Conservation (phyloP, 2,113 vertebrate genomes). For the Falcunculus frontatus region DNA sequence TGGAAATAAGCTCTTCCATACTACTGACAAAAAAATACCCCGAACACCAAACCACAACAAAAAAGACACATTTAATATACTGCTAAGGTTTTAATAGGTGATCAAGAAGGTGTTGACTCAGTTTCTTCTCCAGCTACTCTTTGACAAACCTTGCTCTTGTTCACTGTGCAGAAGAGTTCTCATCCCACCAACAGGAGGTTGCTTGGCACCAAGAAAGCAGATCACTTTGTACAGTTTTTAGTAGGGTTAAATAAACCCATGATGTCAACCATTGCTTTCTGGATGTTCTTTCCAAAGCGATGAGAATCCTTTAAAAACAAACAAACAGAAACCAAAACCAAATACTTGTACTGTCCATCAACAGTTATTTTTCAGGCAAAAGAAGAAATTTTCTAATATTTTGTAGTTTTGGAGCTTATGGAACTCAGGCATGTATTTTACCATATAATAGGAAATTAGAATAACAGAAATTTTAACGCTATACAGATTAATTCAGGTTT, state of each 20-base stretch:
- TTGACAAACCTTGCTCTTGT: not conserved
- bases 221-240: slow-evolving; percentile 80
- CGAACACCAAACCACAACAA: not conserved
- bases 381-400: not conserved
- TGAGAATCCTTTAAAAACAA: slow-evolving; percentile 83
- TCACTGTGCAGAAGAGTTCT: not conserved
- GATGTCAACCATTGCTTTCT: slow-evolving; percentile 85
- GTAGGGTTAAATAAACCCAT: slow-evolving; percentile 73
- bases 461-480: not conserved
- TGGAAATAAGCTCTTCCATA: slow-evolving; percentile 24
- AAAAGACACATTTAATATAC: not conserved
- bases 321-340: not conserved
- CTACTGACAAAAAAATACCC: not conserved
- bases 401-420: not conserved
- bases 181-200: not conserved
- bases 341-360: not conserved
- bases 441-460: not conserved
- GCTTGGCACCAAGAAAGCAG: not conserved
- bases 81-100: not conserved
- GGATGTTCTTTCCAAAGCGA: slow-evolving; percentile 85
- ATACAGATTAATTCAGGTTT: not conserved
- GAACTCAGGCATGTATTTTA: not conserved
- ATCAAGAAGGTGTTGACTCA: not conserved
- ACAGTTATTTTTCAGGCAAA: not conserved
- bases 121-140: not conserved